phyloP scores from a whole-genome alignment of 2,888 invertebrate genomes.

The Acrocyrtus sp. region DNA sequence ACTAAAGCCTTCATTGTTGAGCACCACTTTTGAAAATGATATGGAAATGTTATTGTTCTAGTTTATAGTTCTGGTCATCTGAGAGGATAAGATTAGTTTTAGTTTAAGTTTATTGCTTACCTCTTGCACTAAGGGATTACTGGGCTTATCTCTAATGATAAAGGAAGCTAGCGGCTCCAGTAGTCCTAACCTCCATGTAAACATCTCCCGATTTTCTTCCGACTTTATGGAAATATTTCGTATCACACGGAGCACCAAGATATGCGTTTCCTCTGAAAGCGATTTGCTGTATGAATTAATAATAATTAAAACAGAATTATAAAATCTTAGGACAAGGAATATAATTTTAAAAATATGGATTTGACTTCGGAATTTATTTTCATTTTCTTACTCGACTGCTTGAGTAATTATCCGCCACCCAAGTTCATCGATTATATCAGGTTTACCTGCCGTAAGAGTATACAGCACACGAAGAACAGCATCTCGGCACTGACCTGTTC shows the following conservation, averaged over 20 bases:
- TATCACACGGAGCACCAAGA: constrained; percentile 45
- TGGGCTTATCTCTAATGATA: constrained; percentile 30
- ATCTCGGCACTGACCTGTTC: constrained; percentile 30
- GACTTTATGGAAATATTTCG: constrained; percentile 56
- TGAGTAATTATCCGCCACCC: constrained; percentile 55
- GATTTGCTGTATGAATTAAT: constrained; percentile 22
- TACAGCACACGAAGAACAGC: constrained; percentile 48
- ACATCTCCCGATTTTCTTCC: constrained; percentile 55
- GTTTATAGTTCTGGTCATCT: too few species aligned
- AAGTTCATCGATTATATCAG: constrained; percentile 48
- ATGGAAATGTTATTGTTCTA: not conserved
- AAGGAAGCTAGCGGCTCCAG: constrained; percentile 32
- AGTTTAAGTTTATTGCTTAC: constrained; percentile 33
- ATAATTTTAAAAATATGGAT: too few species aligned
- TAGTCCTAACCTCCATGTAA: constrained; percentile 30
- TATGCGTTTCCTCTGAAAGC: constrained; percentile 31
- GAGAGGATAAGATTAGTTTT: not conserved
- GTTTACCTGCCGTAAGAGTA: constrained; percentile 47
- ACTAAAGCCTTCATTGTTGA: constrained; percentile 51
- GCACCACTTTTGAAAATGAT: constrained; percentile 54
- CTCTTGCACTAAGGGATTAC: constrained; percentile 52
- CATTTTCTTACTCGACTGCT: constrained; percentile 51
- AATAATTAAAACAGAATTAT: not conserved
- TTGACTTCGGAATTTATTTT: too few species aligned
- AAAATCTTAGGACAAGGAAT: not conserved